Evolutionary conservation across 2,888 invertebrate genomes (phyloP).

Genomic region (Eumacrocentrus americanus): DNA sequence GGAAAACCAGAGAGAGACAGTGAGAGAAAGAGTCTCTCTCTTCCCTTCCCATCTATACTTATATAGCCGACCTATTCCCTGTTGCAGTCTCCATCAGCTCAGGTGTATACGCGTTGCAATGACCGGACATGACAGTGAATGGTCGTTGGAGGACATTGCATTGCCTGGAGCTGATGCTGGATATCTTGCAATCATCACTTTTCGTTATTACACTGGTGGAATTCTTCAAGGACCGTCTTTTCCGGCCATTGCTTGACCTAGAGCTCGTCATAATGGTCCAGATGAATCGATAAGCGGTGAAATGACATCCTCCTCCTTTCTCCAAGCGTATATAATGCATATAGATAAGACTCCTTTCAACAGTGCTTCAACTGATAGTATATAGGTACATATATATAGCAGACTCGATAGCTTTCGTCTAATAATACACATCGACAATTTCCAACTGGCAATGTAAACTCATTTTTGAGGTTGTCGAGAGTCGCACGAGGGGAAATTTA

Average conservation of each 20-base stretch:
- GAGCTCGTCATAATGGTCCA: neutral
- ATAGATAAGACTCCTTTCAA: too few species aligned
- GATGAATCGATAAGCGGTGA: conserved; percentile 16
- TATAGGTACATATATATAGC: too few species aligned
- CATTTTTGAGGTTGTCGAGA: neutral
- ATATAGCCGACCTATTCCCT: neutral
- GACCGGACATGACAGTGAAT: neutral
- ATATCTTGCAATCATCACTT: conserved; percentile 21
- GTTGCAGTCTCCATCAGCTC: neutral
- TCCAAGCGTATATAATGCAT: neutral
- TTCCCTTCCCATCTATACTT: neutral
- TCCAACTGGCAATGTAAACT: too few species aligned
- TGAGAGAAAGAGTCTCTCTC: neutral
- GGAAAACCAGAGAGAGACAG: conserved; percentile 14
- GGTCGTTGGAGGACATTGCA: conserved; percentile 6
- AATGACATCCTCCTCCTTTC: conserved; percentile 8
- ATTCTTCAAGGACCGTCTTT: neutral
- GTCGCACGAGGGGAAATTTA: conserved; percentile 7
- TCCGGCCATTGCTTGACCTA: conserved; percentile 3
- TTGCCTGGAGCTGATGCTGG: conserved; percentile 10
- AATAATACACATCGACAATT: too few species aligned
- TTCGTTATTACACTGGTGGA: conserved; percentile 14
- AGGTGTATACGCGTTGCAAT: neutral
- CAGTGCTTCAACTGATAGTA: too few species aligned
- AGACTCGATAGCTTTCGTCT: too few species aligned